phyloP scores from a whole-genome alignment of 2,113 vertebrate genomes.

The Ophiodon elongatus region DNA sequence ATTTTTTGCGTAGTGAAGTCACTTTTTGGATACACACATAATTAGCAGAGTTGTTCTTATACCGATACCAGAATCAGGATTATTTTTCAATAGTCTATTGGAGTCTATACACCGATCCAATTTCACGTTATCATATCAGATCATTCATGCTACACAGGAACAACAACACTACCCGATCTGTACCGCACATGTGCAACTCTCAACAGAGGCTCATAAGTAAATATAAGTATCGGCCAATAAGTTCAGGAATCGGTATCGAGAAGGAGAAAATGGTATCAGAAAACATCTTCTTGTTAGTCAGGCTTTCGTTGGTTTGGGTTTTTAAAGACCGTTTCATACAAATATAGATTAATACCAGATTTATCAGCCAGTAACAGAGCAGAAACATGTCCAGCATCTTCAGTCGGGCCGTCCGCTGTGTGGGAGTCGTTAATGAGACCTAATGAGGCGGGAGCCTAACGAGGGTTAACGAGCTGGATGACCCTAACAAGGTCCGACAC shows the following conservation, averaged over 20 bases:
- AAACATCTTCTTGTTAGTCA: not conserved
- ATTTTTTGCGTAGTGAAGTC: not conserved
- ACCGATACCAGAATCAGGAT: no score
- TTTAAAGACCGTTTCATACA: not conserved
- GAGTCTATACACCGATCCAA: no score
- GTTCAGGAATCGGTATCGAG: not conserved
- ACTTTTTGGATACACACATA: not conserved
- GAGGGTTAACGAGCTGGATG: slow-evolving; percentile 60
- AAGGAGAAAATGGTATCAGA: not conserved
- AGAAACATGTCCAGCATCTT: not conserved
- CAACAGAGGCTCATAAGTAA: not conserved
- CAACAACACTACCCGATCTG: not conserved
- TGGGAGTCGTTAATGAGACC: slow-evolving; percentile 34
- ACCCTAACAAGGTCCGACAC: slow-evolving; percentile 69
- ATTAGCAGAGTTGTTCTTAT: no score
- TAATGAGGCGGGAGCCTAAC: slow-evolving; percentile 55
- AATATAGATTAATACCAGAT: not conserved
- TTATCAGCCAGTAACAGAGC: not conserved
- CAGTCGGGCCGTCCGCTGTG: slow-evolving; percentile 16
- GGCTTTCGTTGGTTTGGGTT: not conserved
- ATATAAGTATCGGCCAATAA: no score
- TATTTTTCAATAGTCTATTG: no score
- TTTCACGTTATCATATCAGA: no score
- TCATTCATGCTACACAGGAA: no score
- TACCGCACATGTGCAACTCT: not conserved